phyloP scores from a whole-genome alignment of 2,888 invertebrate species.

The Danaus chrysippus region DNA sequence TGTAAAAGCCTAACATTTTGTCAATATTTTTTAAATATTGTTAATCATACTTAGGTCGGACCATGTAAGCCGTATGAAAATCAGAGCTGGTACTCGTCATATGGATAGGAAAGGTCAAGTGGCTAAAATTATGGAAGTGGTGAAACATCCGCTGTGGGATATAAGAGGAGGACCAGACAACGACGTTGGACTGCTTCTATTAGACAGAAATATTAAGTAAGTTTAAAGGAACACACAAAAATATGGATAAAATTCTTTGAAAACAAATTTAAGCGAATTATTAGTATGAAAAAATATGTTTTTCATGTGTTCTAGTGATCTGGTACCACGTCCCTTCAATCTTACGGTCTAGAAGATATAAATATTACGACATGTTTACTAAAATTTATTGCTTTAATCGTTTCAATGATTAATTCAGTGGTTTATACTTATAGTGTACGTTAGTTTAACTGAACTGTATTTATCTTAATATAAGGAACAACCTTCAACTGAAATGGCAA shows the following conservation, averaged over 20 bases:
- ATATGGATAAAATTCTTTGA: not conserved
- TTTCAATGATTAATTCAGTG: too few species aligned
- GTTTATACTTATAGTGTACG: too few species aligned
- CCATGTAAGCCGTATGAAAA: conserved; percentile 46
- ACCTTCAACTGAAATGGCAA: too few species aligned
- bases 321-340: too few species aligned
- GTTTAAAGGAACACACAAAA: not conserved
- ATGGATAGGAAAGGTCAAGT: conserved; percentile 54
- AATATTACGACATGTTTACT: too few species aligned
- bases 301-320: too few species aligned
- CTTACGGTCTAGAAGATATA: too few species aligned
- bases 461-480: too few species aligned
- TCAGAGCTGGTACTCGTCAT: conserved; percentile 55
- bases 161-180: conserved; percentile 53
- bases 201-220: conserved; percentile 53
- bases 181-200: conserved; percentile 54
- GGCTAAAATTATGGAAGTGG: conserved; percentile 54
- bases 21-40: not conserved
- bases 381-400: too few species aligned
- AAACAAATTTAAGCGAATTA: not conserved
- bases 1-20: too few species aligned
- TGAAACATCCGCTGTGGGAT: conserved; percentile 63
- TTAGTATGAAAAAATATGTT: too few species aligned
- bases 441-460: too few species aligned
- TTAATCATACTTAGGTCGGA: conserved; percentile 40